phyloP scores from a whole-genome alignment of 2,888 invertebrate species.

The Drosophila formosana region DNA sequence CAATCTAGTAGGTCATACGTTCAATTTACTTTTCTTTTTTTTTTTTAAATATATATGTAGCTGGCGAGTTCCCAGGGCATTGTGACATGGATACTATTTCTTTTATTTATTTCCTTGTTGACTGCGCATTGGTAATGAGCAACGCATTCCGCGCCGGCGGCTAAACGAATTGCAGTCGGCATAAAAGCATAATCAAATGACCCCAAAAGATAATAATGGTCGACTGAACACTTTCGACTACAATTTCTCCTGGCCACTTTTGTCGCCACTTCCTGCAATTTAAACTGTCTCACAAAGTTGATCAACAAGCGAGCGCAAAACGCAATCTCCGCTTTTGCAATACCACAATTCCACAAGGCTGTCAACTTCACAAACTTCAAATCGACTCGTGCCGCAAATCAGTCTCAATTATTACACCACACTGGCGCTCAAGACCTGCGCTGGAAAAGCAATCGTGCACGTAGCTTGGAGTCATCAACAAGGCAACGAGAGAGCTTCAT shows the following conservation, averaged over 20 bases:
- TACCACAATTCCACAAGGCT: conserved; percentile 30
- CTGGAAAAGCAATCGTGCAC: conserved; percentile 32
- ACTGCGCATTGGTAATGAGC: conserved; percentile 58
- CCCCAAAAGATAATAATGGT: conserved; percentile 17
- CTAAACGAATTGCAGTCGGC: conserved; percentile 41
- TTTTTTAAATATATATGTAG: conserved; percentile 12
- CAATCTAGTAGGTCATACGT: conserved; percentile 52
- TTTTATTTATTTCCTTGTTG: conserved; percentile 4
- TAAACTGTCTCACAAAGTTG: conserved; percentile 19
- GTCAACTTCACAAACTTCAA: conserved; percentile 45
- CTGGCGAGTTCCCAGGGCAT: conserved; percentile 25
- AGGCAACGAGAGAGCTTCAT: conserved; percentile 65
- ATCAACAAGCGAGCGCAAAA: neutral
- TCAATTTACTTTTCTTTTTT: conserved; percentile 9
- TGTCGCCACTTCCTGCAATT: neutral
- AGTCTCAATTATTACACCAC: conserved; percentile 68
- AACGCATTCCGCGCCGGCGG: conserved; percentile 29
- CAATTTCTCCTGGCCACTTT: conserved; percentile 1
- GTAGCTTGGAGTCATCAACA: conserved; percentile 18
- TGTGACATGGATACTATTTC: conserved; percentile 54
- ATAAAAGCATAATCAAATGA: conserved; percentile 43
- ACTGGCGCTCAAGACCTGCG: conserved; percentile 12
- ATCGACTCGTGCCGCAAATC: conserved; percentile 61
- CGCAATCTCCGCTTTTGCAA: conserved; percentile 5
- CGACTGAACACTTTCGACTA: neutral